Conservation (phyloP, 23 tunicate species). For the Clavelina lepadiformis region DNA sequence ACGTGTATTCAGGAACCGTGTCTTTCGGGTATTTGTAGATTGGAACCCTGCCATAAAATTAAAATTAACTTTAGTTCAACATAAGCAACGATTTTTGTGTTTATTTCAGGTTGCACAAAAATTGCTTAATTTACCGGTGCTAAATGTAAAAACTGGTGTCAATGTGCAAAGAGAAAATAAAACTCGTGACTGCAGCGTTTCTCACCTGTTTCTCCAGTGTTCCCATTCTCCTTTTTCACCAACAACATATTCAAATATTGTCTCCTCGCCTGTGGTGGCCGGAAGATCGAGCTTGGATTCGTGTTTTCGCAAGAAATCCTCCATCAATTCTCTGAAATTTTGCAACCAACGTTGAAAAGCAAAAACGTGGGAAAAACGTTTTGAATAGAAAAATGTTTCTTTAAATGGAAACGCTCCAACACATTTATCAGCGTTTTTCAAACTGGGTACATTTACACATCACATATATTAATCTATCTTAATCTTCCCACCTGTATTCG, state of each 20-base stretch:
- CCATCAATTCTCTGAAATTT: conserved; percentile 55
- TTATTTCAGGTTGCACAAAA: too few relatives aligned
- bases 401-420: too few relatives aligned
- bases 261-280: conserved; percentile 42
- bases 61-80: too few relatives aligned
- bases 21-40: conserved; percentile 63
- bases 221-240: conserved; percentile 69
- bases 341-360: background rate
- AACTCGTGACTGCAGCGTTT: too few relatives aligned
- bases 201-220: conserved; percentile 62
- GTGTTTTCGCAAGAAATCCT: conserved; percentile 53
- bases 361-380: background rate
- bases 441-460: too few relatives aligned
- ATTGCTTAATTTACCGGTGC: too few relatives aligned
- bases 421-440: too few relatives aligned
- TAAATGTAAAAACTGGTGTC: too few relatives aligned
- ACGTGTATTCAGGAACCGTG: conserved; percentile 52
- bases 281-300: conserved; percentile 45
- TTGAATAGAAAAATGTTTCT: too few relatives aligned
- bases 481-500: conserved; percentile 67
- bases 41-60: conserved; percentile 38
- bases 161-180: too few relatives aligned
- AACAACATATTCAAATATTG: conserved; percentile 71
- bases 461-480: too few relatives aligned
- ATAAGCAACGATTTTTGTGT: too few relatives aligned